Evolutionary conservation across 2,797 vertebrate genomes (phyloP), one percentile per base, ranked within the genome.

Genomic region (Enteromius fasciolatus): DNA sequence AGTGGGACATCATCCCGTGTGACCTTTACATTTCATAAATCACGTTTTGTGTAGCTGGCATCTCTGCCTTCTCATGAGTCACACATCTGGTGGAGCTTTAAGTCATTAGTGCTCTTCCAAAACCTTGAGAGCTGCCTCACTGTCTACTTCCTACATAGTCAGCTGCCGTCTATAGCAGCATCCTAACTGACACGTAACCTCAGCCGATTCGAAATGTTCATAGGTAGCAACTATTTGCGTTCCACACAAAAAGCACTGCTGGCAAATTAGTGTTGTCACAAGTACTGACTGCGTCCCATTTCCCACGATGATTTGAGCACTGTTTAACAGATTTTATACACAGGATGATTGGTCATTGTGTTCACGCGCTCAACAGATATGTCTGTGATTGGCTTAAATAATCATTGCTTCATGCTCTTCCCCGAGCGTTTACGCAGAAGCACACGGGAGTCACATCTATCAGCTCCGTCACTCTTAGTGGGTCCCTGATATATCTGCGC

Each of bases 1-100:
- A 74, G 41, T 52, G 11, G 14, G 20, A 72, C 3, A 28, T 80
- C 78, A 46, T 82, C 41, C 46, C 6, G 20, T 33, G 28, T 59
- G 69, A 67, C 50, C 72, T 76, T 63, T 85, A 79, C 12, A 67
- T 81, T 66, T 82, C 44, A 84, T 79, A 66, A 80, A 63, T 79
- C 52, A 33, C 18, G 15, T 61, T 73, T 66, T 81, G 80, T 75
- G 59, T 54, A 52, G 69, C 61, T 74, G 70, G 23, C 59, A 41
- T 81, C 59, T 74, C 70, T 66, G 59, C 2, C 46, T 67, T 50
- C 54, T 78, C 75, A 8, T 64, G 75, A 77, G 69, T 41, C 44
- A 81, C 44, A 64, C 15, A 9, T 64, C 50, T 39, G 69, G 44
- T 48, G 41, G 25, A 81, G 36, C 39, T 72, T 39, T 68, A 48